A percentile compares a stretch with the other conserved stretches of the same genome.
phyloP scores from a whole-genome alignment of 2,888 invertebrate species.

The Latheticus oryzae region DNA sequence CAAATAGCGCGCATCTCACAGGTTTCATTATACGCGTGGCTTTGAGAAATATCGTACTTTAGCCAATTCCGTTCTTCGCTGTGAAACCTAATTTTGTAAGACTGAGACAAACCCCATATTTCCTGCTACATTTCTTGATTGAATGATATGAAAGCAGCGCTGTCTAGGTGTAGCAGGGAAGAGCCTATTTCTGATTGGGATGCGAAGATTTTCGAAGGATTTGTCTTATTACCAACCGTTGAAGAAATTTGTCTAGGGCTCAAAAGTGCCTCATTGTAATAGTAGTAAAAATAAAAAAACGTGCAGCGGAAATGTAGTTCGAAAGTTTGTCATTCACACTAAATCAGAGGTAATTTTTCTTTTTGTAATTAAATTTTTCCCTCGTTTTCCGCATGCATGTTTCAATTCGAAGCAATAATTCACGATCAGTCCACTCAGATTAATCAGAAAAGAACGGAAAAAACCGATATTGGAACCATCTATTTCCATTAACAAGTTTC shows the following conservation, averaged over 20 bases:
- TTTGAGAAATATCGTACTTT: constrained; percentile 62
- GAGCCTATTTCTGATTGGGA: constrained; percentile 31
- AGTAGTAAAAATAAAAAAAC: too few relatives aligned
- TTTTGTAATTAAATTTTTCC: too few relatives aligned
- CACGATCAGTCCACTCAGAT: too few relatives aligned
- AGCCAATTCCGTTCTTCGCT: constrained; percentile 60
- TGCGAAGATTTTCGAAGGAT: constrained; percentile 41
- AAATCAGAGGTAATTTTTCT: too few relatives aligned
- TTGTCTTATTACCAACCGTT: constrained; percentile 45
- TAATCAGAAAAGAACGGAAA: too few relatives aligned
- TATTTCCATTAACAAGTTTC: too few relatives aligned
- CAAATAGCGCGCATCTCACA: constrained; percentile 58
- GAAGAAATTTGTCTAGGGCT: constrained; percentile 13
- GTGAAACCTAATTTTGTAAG: constrained; percentile 63
- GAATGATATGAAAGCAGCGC: constrained; percentile 57
- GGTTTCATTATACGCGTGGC: constrained; percentile 62
- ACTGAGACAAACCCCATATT: constrained; percentile 63
- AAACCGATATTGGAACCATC: too few relatives aligned
- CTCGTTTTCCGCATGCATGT: too few relatives aligned
- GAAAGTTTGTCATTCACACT: too few relatives aligned
- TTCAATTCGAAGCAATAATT: too few relatives aligned
- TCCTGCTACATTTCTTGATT: constrained; percentile 64
- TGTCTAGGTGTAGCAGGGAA: constrained; percentile 28
- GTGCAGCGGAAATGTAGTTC: too few relatives aligned
- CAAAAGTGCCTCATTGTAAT: too few relatives aligned